phyloP scores from a whole-genome alignment of 2,113 vertebrate species.

The Echinops telfairi region DNA sequence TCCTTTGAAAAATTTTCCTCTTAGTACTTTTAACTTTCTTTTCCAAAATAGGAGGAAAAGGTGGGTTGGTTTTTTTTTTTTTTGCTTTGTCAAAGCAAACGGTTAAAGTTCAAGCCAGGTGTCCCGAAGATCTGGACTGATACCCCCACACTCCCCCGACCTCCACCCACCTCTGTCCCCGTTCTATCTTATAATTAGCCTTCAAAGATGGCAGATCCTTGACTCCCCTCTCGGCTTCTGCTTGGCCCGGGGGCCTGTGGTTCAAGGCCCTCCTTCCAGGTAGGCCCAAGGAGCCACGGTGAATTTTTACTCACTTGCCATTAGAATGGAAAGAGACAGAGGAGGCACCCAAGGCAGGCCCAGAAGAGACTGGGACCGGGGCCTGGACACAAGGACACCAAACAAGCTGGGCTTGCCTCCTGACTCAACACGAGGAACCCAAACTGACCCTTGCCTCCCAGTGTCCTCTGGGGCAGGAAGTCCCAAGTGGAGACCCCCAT shows the following conservation, averaged over 20 bases:
- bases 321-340: conserved; percentile 8
- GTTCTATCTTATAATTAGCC: not conserved
- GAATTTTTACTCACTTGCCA: not conserved
- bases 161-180: not conserved
- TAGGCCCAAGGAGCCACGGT: not conserved
- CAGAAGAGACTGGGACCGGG: not conserved
- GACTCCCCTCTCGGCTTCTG: not conserved
- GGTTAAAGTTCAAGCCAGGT: conserved; percentile 13
- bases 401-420: not conserved
- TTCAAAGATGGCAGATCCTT: not conserved
- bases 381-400: not conserved
- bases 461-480: not conserved
- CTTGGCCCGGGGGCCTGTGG: not conserved
- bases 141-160: not conserved
- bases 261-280: not conserved
- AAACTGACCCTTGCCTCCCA: not conserved
- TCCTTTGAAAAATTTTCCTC: not conserved
- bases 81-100: not conserved
- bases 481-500: not conserved
- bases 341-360: not conserved
- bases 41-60: not conserved
- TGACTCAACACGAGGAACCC: conserved; percentile 23
- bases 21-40: conserved; percentile 12
- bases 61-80: not conserved
- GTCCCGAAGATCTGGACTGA: not conserved